These are phyloP conservation scores for Drosophila funebris DNA, from an alignment of 1,140 invertebrate genomes.

Conservation along the genomic window DNA sequence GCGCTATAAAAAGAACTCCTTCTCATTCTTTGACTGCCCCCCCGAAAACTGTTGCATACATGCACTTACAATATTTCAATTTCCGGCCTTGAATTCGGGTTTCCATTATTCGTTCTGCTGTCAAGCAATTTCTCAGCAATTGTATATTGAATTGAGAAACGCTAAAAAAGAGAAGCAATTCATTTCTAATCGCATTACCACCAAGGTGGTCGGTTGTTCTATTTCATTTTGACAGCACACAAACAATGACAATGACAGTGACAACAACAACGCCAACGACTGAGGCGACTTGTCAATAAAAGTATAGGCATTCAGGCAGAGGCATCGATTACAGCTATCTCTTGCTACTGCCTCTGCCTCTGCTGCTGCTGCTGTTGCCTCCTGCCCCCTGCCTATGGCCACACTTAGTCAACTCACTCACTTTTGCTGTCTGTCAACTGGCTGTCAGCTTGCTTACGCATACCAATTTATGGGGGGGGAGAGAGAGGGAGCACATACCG, in stretches of 20 bases:
- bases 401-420: not conserved
- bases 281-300: constrained; percentile 1
- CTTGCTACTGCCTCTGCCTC: not conserved
- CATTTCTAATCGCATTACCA: constrained; percentile 62
- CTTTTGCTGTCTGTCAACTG: not conserved
- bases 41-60: constrained; percentile 34
- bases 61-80: constrained; percentile 52
- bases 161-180: constrained; percentile 25
- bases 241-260: constrained; percentile 9
- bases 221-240: constrained; percentile 8
- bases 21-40: not conserved
- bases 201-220: constrained; percentile 52
- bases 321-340: constrained; percentile 65
- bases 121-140: constrained; percentile 6
- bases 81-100: constrained; percentile 54
- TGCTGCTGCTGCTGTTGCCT: not conserved
- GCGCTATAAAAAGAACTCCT: constrained; percentile 26
- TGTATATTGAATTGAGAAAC: constrained; percentile 14
- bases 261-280: too few species aligned
- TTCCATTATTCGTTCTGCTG: constrained; percentile 11
- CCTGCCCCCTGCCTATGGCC: not conserved
- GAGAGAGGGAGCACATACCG: not conserved
- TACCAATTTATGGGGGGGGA: not conserved
- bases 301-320: not conserved
- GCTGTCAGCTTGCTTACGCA: constrained; percentile 68